Base-by-base conservation (phyloP, 2,888 invertebrate genomes). In the Acanthacorydalis orientalis region DNA sequence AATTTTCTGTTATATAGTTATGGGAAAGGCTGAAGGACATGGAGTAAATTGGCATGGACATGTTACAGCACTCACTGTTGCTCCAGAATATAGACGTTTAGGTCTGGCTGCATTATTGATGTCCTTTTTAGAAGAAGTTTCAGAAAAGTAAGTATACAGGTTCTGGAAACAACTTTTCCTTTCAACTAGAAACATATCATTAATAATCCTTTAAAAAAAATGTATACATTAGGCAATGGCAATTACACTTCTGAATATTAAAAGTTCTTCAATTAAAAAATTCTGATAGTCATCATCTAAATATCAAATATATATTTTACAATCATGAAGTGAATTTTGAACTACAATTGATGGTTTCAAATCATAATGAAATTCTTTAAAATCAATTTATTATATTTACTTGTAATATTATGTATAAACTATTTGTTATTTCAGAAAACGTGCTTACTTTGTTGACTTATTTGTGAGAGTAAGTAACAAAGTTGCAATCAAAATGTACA, bases 31-130 rank as follows among this genome's bases (percentile, higher is more conserved):
- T 0, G 98, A 98, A 70, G 98, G 98, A 0, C 80, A 80, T 55
- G 83, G 85, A 45, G 92, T 95, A 56, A 86, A 92, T 61, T 99
- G 95, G 95, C 98, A 99, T 71, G 98, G 98, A 1, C 98, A 98
- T 69, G 97, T 98, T 9, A 98, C 98, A 40, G 97, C 97, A 2
- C 69, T 98, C 35, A 95, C 95, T 7, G 95, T 99, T 2, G 89
- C 95, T 4, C 92, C 95, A 1, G 88, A 91, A 60, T 97, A 87
- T 60, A 74, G 98, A 57, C 74, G 97, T 54, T 67, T 96, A 10
- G 95, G 95, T 2, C 70, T 98, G 46, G 97, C 96, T 37, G 91
- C 85, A 6, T 83, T 84, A 46, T 71, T 98, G 42, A 98, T 98
- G 93, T 85, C 80, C 57, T 86, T 84, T 56, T 68, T 99, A 44